Evolutionary conservation across 53 echinoderm and acorn worm genomes (phyloP).

Genomic region (Stichopus horrens): DNA sequence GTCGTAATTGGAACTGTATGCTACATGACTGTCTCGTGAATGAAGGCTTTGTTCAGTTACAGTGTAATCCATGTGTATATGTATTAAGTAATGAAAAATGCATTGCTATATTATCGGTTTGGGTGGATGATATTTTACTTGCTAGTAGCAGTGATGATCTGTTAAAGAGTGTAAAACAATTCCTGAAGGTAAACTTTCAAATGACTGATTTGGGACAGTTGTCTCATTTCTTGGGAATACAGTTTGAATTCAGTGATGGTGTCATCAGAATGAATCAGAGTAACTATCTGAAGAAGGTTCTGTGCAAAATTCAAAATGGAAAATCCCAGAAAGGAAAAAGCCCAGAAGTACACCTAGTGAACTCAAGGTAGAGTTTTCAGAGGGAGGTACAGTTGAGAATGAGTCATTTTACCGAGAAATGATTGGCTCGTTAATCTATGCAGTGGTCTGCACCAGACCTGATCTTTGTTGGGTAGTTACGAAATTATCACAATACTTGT

Average conservation of each 20-base stretch:
- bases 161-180: constrained; percentile 13
- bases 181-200: constrained; percentile 43
- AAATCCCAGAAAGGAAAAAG: constrained; percentile 17
- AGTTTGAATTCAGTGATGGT: constrained; percentile 48
- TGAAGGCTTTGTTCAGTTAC: constrained; percentile 44
- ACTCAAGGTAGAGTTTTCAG: constrained; percentile 26
- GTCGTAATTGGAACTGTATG: constrained; percentile 48
- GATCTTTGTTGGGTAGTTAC: constrained; percentile 47
- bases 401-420: constrained; percentile 31
- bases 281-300: constrained; percentile 29
- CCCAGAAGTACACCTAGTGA: constrained; percentile 1
- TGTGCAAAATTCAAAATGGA: constrained; percentile 37
- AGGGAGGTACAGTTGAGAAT: constrained; percentile 30
- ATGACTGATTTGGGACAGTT: constrained; percentile 55
- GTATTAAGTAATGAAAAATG: neutral
- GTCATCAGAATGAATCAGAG: constrained; percentile 47
- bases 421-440: constrained; percentile 41
- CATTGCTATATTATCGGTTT: constrained; percentile 18
- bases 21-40: constrained; percentile 34
- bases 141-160: constrained; percentile 3
- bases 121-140: constrained; percentile 47
- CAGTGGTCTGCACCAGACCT: constrained; percentile 49
- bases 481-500: constrained; percentile 49
- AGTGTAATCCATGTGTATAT: constrained; percentile 56
- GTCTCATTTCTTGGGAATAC: constrained; percentile 51